A percentile compares a stretch with the other conserved stretches of the same genome.
Evolutionary conservation across 2,888 invertebrate species (phyloP).

Genomic region (Drosophila cognata): DNA sequence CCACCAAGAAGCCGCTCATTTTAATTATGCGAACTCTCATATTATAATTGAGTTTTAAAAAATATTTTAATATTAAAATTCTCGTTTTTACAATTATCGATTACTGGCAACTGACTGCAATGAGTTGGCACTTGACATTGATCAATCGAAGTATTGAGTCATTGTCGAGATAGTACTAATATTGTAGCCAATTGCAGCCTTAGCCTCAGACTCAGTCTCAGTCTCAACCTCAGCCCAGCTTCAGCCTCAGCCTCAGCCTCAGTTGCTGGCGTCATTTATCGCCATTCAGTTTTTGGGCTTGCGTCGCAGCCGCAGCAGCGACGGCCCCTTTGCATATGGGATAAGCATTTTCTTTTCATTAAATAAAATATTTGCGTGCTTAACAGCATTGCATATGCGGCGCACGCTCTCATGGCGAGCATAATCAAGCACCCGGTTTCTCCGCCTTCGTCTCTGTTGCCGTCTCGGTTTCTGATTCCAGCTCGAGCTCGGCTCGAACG

Average conservation of each 20-base stretch:
- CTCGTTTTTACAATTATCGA: not conserved
- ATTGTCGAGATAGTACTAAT: slow-evolving; percentile 1
- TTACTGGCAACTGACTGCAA: slow-evolving; percentile 15
- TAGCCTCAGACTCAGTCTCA: slow-evolving; percentile 1
- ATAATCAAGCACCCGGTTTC: slow-evolving; percentile 61
- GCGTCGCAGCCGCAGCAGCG: slow-evolving; percentile 23
- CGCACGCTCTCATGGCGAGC: slow-evolving; percentile 64
- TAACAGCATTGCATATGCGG: slow-evolving; percentile 62
- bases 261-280: slow-evolving; percentile 56
- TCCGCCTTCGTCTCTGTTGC: slow-evolving; percentile 4
- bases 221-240: not conserved
- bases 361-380: slow-evolving; percentile 73
- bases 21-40: slow-evolving; percentile 59
- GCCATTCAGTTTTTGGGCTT: slow-evolving; percentile 56
- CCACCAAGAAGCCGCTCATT: slow-evolving; percentile 55
- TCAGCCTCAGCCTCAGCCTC: not conserved
- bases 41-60: slow-evolving; percentile 26
- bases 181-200: slow-evolving; percentile 29
- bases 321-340: slow-evolving; percentile 47
- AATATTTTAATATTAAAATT: slow-evolving; percentile 17
- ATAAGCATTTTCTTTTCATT: slow-evolving; percentile 77
- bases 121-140: slow-evolving; percentile 37
- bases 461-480: slow-evolving; percentile 14
- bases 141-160: slow-evolving; percentile 27
- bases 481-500: slow-evolving; percentile 47